A percentile compares a stretch with the other conserved stretches of the same genome.
These are phyloP conservation scores for Rhinoraja longicauda DNA, from an alignment of 2,797 vertebrate species.

Conservation along the genomic window DNA sequence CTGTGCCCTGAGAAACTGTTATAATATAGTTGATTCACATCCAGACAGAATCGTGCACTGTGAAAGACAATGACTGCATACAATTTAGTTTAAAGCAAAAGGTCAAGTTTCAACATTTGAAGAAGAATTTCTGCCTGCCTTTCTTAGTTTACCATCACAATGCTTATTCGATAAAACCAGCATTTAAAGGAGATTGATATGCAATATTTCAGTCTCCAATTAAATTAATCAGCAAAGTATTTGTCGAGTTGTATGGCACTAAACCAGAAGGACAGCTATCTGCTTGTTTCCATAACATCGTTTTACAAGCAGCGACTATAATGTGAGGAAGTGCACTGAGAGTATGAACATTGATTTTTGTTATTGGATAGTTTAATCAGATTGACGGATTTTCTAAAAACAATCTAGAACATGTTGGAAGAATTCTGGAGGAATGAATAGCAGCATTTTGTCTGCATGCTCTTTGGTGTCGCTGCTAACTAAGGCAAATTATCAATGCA, in stretches of 20 bases:
- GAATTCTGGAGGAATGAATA: no score
- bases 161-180: neutral
- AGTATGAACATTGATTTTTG: neutral
- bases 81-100: conserved; percentile 30
- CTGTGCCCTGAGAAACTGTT: conserved; percentile 29
- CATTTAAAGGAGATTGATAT: neutral
- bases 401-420: neutral
- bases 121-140: neutral
- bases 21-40: conserved; percentile 1
- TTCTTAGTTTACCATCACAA: neutral
- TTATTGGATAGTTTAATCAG: neutral
- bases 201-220: neutral
- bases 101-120: conserved; percentile 25
- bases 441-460: neutral
- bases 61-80: conserved; percentile 6
- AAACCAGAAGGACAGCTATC: neutral
- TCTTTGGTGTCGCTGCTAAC: no score
- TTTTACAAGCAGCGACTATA: neutral
- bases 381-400: neutral
- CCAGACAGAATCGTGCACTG: neutral
- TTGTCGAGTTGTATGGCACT: neutral
- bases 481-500: no score
- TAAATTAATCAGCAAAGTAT: conserved; percentile 2
- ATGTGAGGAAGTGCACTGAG: neutral
- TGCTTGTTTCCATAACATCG: neutral